Conservation (phyloP, 2,888 invertebrate genomes). For the Ommatoiulus sabulosus region DNA sequence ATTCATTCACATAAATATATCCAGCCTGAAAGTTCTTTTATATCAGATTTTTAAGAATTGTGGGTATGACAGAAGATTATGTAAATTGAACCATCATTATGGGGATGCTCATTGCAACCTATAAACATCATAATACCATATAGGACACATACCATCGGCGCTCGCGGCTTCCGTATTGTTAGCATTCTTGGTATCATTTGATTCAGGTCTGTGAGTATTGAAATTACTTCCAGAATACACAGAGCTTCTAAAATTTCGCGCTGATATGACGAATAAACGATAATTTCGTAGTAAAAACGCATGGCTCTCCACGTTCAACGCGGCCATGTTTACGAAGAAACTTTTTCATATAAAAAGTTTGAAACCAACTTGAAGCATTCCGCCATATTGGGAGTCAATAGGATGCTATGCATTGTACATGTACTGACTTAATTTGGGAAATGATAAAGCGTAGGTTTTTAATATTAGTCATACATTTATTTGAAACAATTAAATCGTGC, state of each 20-base stretch:
- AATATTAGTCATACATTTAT: too few species aligned
- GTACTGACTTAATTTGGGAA: too few species aligned
- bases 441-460: too few species aligned
- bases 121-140: background rate
- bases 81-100: too few species aligned
- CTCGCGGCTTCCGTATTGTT: background rate
- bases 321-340: background rate
- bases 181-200: background rate
- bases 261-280: background rate
- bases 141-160: background rate
- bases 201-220: background rate
- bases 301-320: background rate
- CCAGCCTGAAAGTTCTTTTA: too few species aligned
- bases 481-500: too few species aligned
- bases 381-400: background rate
- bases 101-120: too few species aligned
- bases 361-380: background rate
- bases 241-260: background rate
- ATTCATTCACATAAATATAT: too few species aligned
- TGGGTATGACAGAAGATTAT: too few species aligned
- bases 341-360: background rate
- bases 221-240: background rate
- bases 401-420: background rate
- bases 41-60: too few species aligned
- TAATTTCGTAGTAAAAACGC: background rate